phyloP scores from a whole-genome alignment of 2,113 vertebrate genomes.

The Mystacornis crossleyi region DNA sequence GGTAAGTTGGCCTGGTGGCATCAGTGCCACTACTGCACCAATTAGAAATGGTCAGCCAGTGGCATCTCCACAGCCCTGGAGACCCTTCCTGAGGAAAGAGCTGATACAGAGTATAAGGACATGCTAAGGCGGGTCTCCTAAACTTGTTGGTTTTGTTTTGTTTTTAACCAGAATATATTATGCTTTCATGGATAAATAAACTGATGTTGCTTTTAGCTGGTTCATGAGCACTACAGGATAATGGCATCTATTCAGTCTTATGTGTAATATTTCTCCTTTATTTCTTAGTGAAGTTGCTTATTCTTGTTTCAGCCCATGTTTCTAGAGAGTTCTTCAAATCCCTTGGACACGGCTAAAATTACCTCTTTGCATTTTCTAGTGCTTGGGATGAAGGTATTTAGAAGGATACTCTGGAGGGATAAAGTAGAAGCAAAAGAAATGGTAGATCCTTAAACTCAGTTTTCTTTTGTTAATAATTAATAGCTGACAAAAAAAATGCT shows the following conservation, averaged over 20 bases:
- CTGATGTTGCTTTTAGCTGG: conserved; percentile 30
- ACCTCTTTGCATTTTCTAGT: conserved; percentile 43
- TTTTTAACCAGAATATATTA: background rate
- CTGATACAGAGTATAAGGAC: background rate
- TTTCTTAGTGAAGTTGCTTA: conserved; percentile 14
- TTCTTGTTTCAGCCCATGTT: background rate
- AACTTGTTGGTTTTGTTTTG: background rate
- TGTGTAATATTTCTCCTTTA: conserved; percentile 23
- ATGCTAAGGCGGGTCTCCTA: background rate
- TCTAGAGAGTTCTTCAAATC: conserved; percentile 28
- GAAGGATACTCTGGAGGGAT: conserved; percentile 15
- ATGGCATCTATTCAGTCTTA: conserved; percentile 22
- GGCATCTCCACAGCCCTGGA: background rate
- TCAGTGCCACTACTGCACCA: background rate
- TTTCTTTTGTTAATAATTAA: conserved; percentile 40
- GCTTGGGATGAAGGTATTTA: conserved; percentile 41
- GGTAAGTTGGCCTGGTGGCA: background rate
- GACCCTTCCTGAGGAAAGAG: background rate
- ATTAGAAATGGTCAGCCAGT: background rate
- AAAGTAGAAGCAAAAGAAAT: conserved; percentile 16
- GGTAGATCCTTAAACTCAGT: background rate
- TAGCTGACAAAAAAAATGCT: background rate
- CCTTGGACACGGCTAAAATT: background rate
- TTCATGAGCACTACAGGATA: background rate
- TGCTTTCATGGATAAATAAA: background rate